Base-by-base conservation (phyloP, 2,888 invertebrate genomes). In the Ypsolopha sequella region DNA sequence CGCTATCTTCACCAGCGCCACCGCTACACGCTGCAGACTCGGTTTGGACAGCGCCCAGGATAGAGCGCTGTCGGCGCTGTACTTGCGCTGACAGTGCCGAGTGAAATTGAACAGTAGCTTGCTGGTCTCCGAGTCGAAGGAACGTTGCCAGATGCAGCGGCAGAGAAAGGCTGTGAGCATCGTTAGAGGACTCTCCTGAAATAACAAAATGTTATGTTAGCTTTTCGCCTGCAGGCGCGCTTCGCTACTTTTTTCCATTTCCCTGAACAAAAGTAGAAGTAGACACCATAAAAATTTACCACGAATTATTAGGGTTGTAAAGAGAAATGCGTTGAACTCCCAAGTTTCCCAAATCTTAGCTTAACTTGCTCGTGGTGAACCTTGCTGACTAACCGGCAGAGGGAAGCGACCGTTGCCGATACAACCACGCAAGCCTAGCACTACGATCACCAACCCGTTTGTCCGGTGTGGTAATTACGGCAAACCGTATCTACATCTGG, bases 141-240 rank as follows among this genome's bases (percentile, higher is more conserved):
- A 70, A 38, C 76, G 78, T 48, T 80, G 68, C 8, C 80, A 75
- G 36, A 85, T 74, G 39, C 89, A 88, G 53, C 88, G 80, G 48
- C 86, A 73, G 0, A 92, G 77, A 61, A 91, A 92, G 13, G 88
- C 82, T 24, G 89, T 89, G 0, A 92, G 80, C 41, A 85, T 63
- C 6, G 84, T 81, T 8, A 94, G 72, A 0, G 91, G 90, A 68
- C 89, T 91, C 24, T 91, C 89, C 93, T 93, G 63, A 52, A 57
- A 35, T 8, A 48, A 38, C 11, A 9, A 11, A 13, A 36, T 6
- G 38, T 10, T n/a, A 13, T 44, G 6, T 6, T 39, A 39, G 39
- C n/a, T n/a, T 39, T n/a, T 39, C 6, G 3, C 10, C 2, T 39
- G 9, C 39, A 39, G 11, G n/a, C n/a, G n/a, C n/a, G n/a, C n/a